These are phyloP conservation scores for Heterochromis multidens DNA, from an alignment of 2,113 vertebrate species.

Conservation along the genomic window DNA sequence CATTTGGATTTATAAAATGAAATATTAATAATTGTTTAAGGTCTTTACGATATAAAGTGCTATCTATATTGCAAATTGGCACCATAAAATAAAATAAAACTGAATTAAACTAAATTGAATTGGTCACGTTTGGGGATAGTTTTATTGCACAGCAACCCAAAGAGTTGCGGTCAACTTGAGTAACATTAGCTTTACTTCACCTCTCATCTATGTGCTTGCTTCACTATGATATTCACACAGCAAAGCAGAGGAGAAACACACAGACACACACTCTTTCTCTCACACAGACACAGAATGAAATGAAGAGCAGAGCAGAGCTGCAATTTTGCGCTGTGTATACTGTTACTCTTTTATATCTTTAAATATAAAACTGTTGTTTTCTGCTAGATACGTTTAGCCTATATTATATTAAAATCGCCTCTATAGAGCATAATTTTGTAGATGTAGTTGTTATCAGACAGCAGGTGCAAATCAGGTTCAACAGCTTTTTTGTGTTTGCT, in stretches of 20 bases:
- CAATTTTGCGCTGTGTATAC: neutral
- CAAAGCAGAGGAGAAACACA: neutral
- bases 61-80: no score
- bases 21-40: no score
- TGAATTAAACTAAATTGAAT: no score
- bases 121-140: neutral
- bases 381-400: neutral
- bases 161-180: neutral
- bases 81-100: no score
- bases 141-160: neutral
- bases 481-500: neutral
- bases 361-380: neutral
- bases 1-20: no score
- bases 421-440: neutral
- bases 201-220: neutral
- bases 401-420: neutral
- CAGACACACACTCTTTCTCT: no score
- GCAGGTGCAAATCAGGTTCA: neutral
- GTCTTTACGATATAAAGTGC: no score
- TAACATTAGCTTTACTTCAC: neutral
- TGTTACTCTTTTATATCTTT: neutral
- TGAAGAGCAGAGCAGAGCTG: neutral
- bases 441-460: neutral
- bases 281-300: neutral
- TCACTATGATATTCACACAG: neutral